These are phyloP conservation scores for Megalopta genalis DNA, from an alignment of 1,140 invertebrate species.

Conservation along the genomic window DNA sequence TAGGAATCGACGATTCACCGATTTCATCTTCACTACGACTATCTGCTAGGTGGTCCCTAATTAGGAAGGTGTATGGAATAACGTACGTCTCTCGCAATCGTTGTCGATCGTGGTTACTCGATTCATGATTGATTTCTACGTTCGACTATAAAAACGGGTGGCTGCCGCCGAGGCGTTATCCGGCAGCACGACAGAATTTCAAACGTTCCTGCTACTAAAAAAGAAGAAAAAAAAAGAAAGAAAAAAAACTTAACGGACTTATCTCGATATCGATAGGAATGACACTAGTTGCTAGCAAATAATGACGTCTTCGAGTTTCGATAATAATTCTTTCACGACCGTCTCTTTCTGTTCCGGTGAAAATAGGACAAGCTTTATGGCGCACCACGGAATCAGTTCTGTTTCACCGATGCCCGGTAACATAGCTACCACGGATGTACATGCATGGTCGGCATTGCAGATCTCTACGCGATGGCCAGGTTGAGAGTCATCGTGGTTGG, in stretches of 20 bases:
- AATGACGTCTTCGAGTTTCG: conserved; percentile 15
- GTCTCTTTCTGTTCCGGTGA: background rate
- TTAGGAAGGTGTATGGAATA: conserved; percentile 72
- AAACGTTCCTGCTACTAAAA: conserved; percentile 9
- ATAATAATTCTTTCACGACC: background rate
- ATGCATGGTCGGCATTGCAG: too few species aligned
- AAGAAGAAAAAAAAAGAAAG: too few species aligned
- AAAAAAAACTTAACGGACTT: conserved; percentile 23
- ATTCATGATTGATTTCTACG: conserved; percentile 12
- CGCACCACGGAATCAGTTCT: background rate
- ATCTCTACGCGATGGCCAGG: conserved; percentile 66
- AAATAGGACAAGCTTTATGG: conserved; percentile 22
- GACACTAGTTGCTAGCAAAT: conserved; percentile 45
- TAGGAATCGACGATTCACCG: conserved; percentile 36
- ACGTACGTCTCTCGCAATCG: conserved; percentile 35
- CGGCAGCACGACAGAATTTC: conserved; percentile 20
- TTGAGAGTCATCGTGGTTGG: conserved; percentile 68
- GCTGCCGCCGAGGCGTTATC: background rate
- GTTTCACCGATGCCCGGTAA: background rate
- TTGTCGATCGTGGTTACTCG: conserved; percentile 30
- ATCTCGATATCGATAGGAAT: conserved; percentile 36
- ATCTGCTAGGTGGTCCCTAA: conserved; percentile 73
- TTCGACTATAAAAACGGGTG: conserved; percentile 16
- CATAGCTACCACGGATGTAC: background rate
- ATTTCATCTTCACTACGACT: conserved; percentile 60